phyloP scores from a whole-genome alignment of 2,888 invertebrate species.

The Tiliacea citrago region DNA sequence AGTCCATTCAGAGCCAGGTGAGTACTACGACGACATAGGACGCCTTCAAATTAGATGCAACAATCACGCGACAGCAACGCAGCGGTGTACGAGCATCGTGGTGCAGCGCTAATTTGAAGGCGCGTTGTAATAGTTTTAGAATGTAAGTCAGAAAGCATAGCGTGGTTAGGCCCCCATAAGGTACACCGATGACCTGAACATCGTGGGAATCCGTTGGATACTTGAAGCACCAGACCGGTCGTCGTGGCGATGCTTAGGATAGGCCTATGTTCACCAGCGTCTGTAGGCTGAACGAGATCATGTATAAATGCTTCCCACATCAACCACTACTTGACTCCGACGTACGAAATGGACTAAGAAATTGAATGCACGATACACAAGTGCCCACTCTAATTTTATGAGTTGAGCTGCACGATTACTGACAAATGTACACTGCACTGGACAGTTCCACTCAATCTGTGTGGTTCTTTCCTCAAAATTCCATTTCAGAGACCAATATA shows the following conservation, averaged over 20 bases:
- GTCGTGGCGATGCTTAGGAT: neutral
- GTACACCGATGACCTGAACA: neutral
- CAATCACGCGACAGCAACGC: neutral
- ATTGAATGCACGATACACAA: neutral
- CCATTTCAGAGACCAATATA: too few relatives aligned
- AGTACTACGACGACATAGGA: slow-evolving; percentile 61
- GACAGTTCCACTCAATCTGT: too few relatives aligned
- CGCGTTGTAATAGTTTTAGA: neutral
- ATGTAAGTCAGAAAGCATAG: neutral
- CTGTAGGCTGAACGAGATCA: neutral
- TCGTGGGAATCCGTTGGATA: neutral
- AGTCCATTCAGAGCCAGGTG: slow-evolving; percentile 91
- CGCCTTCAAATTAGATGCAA: neutral
- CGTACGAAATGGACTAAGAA: neutral
- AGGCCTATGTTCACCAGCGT: neutral
- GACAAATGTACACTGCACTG: too few relatives aligned
- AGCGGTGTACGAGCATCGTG: neutral
- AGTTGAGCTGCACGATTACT: too few relatives aligned
- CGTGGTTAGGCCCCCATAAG: neutral
- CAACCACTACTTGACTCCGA: neutral
- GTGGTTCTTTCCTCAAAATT: too few relatives aligned
- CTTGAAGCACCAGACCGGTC: neutral
- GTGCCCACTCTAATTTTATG: too few relatives aligned
- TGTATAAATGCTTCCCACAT: neutral
- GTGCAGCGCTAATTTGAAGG: neutral